phyloP scores from a whole-genome alignment of 1,140 invertebrate species.

The Gonatopus flavifemur region DNA sequence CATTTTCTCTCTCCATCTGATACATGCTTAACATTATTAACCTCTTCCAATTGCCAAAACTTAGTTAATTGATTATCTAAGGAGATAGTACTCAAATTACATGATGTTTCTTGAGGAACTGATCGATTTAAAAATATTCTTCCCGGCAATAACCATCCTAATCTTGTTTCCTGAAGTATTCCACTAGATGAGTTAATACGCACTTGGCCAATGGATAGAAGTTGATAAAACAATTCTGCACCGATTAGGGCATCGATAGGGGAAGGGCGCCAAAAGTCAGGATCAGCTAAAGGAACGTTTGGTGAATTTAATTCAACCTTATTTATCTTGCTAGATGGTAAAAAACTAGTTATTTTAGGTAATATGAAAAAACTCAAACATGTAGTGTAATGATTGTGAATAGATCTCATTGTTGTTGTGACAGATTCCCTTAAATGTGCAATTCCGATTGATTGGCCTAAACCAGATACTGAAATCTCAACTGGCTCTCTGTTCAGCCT shows the following conservation, averaged over 20 bases:
- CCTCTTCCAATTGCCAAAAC: conserved; percentile 34
- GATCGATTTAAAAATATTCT: neutral
- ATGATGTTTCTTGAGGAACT: neutral
- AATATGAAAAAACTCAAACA: neutral
- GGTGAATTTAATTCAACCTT: neutral
- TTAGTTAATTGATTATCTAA: neutral
- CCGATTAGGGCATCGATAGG: conserved; percentile 13
- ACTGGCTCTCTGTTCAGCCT: neutral
- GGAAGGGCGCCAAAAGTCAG: neutral
- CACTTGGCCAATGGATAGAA: conserved; percentile 20
- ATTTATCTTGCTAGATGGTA: neutral
- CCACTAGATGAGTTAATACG: neutral
- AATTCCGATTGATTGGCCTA: neutral
- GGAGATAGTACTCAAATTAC: neutral
- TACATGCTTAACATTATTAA: conserved; percentile 10
- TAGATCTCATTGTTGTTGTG: neutral
- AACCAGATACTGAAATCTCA: neutral
- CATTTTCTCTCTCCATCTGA: neutral
- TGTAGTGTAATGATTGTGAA: neutral
- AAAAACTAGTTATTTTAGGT: neutral
- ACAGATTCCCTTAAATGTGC: neutral
- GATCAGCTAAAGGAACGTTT: neutral
- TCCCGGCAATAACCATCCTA: conserved; percentile 9
- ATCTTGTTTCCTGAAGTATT: conserved; percentile 1
- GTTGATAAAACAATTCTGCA: conserved; percentile 13